These are phyloP conservation scores for Syritta pipiens DNA, from an alignment of 2,888 invertebrate genomes.

Conservation along the genomic window DNA sequence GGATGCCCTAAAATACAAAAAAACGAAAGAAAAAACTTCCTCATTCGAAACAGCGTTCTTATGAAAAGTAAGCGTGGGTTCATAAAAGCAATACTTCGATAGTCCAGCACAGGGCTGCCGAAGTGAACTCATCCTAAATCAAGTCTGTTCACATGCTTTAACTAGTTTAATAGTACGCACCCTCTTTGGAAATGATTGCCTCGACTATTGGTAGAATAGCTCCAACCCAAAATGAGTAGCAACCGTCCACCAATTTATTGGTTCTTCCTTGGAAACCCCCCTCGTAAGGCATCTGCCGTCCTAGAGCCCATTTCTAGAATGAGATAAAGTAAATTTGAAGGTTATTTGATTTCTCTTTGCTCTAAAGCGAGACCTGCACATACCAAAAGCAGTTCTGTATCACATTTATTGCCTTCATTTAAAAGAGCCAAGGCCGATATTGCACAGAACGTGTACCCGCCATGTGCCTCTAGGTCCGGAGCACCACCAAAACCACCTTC, in stretches of 20 bases:
- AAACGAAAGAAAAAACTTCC: no score
- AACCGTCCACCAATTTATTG: conserved; percentile 98
- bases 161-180: no score
- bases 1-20: conserved; percentile 66
- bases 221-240: conserved; percentile 99
- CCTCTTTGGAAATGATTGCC: conserved; percentile 83
- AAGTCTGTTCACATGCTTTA: no score
- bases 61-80: not conserved
- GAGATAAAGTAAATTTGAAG: not conserved
- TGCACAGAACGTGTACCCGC: conserved; percentile 99
- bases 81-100: no score
- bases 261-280: conserved; percentile 99
- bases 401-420: conserved; percentile 76
- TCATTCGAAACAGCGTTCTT: no score
- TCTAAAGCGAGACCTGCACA: conserved; percentile 52
- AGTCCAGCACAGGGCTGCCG: no score
- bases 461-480: conserved; percentile 98
- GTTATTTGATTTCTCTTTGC: not conserved
- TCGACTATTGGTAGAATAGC: conserved; percentile 94
- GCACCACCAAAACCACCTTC: conserved; percentile 98
- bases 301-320: conserved; percentile 89
- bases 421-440: conserved; percentile 93
- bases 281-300: conserved; percentile 95
- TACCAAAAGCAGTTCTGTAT: conserved; percentile 83
- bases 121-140: no score